A percentile compares a stretch with the other conserved stretches of the same genome.
phyloP scores from a whole-genome alignment of 2,888 invertebrate species.

The Nephrotoma appendiculata region DNA sequence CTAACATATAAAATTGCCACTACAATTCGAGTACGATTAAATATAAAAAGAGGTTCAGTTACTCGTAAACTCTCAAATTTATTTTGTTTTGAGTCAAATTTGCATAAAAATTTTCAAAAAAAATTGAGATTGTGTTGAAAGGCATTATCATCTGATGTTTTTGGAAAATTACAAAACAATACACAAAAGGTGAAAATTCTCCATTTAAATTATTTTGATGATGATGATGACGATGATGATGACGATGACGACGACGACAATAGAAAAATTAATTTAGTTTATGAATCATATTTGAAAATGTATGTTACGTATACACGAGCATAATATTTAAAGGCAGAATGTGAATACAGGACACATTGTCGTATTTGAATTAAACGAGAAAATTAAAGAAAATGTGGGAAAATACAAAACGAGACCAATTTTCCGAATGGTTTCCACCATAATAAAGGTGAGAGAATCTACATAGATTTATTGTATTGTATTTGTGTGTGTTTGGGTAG shows the following conservation, averaged over 20 bases:
- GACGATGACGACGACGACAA: not conserved
- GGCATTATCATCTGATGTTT: not conserved
- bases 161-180: too few relatives aligned
- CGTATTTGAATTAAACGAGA: not conserved
- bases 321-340: not conserved
- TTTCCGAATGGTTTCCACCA: not conserved
- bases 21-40: not conserved
- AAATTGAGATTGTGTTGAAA: not conserved
- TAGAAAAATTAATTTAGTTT: not conserved
- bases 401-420: not conserved
- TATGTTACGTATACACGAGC: not conserved
- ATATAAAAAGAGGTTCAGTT: not conserved
- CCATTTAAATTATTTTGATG: not conserved
- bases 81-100: not conserved
- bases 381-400: not conserved
- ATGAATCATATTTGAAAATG: not conserved
- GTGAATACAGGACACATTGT: not conserved
- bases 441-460: not conserved
- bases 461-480: not conserved
- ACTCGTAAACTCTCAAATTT: not conserved
- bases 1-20: too few relatives aligned
- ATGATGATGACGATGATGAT: not conserved
- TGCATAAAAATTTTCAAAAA: not conserved
- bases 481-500: too few relatives aligned
- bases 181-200: not conserved